Base-by-base conservation (phyloP, 2,888 invertebrate genomes). In the Clanis bilineata region DNA sequence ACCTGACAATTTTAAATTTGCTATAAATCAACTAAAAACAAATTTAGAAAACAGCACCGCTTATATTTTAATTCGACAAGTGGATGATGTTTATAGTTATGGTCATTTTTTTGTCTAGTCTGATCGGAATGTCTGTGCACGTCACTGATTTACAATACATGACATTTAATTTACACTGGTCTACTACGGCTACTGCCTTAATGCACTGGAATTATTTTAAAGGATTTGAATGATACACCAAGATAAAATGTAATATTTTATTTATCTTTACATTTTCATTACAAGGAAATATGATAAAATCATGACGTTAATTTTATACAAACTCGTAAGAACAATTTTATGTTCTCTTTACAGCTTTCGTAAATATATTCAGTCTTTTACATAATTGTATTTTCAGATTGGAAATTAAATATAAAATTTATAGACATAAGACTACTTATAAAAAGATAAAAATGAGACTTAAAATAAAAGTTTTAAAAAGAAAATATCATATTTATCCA, bases 281-380 rank as follows among this genome's bases (percentile, higher is more conserved):
- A 41, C 51, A 60, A 57, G 57, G 25, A 47, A 56, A 45, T 57
- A 58, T 61, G 59, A 61, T 59, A 59, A 61, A 61, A 55, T 21
- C 43, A 45, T 57, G 54, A 39, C 44, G 57, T 32, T 36, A 59
- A 59, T 23, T 12, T 21, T 41, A 43, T 51, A 6, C 15, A 41
- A 23, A 25, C 23, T 15, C 7, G 39, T 55, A 44, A 36, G 36
- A 38, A 51, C 51, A 55, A 59, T 61, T 7, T 7, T 36, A 59
- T 61, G 57, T 63, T 61, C 61, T 63, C 18, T 9, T 32, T 32
- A 9, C 28, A 18, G 10, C 18, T 32, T 51, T 5, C 32, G 51
- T 51, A 51, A 51, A 51, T 51, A 10, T 51, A 51, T 28, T 51
- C 51, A 51, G 51, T 51, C 51, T 51, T 51, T 51, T 9, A 18